Evolutionary conservation across 2,888 invertebrate species (phyloP).

Genomic region (Eretmocerus hayati): DNA sequence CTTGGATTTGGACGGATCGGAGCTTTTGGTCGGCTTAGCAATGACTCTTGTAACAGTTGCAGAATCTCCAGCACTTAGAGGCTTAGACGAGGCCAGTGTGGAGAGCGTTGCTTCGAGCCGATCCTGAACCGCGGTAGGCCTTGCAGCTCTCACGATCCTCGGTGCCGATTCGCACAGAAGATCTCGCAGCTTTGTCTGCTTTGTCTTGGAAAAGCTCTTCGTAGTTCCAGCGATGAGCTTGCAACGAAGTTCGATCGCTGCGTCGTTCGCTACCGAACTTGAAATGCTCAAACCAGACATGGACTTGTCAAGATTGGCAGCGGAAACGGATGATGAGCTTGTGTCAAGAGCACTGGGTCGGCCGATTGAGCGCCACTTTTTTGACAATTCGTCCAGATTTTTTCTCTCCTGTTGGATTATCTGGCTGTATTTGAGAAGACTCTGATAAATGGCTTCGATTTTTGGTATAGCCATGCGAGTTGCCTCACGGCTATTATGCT

Average conservation of each 20-base stretch:
- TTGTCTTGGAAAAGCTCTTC: slow-evolving; percentile 33
- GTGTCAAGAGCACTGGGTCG: slow-evolving; percentile 15
- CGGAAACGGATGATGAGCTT: too few species aligned
- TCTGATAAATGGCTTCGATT: slow-evolving; percentile 72
- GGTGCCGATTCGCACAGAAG: slow-evolving; percentile 33
- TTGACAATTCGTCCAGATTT: slow-evolving; percentile 29
- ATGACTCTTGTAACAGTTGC: background rate
- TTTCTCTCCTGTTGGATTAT: slow-evolving; percentile 55
- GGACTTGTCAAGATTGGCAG: slow-evolving; percentile 27
- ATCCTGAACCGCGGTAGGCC: slow-evolving; percentile 38
- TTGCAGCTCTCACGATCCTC: slow-evolving; percentile 33
- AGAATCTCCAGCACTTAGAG: background rate
- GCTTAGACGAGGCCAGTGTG: slow-evolving; percentile 30
- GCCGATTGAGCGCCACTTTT: slow-evolving; percentile 31
- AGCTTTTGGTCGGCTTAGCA: slow-evolving; percentile 14
- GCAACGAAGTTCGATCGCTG: slow-evolving; percentile 37
- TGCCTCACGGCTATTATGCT: slow-evolving; percentile 35
- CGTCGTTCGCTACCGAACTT: slow-evolving; percentile 22
- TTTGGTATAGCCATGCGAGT: slow-evolving; percentile 59
- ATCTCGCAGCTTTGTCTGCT: slow-evolving; percentile 35
- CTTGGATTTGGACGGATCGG: slow-evolving; percentile 3
- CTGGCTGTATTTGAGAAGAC: slow-evolving; percentile 67
- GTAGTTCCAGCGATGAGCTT: slow-evolving; percentile 36
- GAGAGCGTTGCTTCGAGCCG: slow-evolving; percentile 39
- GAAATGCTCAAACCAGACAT: slow-evolving; percentile 34